phyloP scores from a whole-genome alignment of 2,113 vertebrate genomes.

The Thymallus thymallus region DNA sequence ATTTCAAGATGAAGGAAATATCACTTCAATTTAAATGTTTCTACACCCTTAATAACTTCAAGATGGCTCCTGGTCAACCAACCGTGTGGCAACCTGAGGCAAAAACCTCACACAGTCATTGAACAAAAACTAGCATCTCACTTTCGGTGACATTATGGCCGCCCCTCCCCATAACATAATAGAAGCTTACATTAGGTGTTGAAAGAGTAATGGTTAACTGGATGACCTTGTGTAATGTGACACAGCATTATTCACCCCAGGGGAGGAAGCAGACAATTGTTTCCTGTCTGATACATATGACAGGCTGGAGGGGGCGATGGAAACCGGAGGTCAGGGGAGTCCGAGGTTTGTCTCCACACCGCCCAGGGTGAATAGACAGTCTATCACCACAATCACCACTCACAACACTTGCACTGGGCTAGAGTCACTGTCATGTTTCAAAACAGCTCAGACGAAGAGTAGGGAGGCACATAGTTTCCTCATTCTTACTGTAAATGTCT shows the following conservation, averaged over 20 bases:
- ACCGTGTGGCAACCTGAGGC: background rate
- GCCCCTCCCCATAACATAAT: background rate
- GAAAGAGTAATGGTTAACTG: background rate
- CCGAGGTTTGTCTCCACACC: background rate
- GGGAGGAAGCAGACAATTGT: background rate
- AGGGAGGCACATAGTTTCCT: too few relatives aligned
- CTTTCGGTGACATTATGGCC: background rate
- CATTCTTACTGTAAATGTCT: background rate
- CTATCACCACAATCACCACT: background rate
- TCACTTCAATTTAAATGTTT: conserved; percentile 23
- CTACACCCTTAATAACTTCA: conserved; percentile 22
- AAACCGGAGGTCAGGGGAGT: background rate
- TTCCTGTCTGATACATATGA: conserved; percentile 2
- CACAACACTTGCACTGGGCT: background rate
- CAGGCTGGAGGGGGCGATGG: background rate
- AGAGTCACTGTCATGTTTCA: background rate
- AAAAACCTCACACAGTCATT: conserved; percentile 7
- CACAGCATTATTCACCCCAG: too few relatives aligned
- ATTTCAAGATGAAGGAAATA: conserved; percentile 29
- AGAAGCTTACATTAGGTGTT: background rate
- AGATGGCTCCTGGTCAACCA: conserved; percentile 3
- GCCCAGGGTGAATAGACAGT: background rate
- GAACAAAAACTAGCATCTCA: background rate
- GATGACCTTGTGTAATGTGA: background rate
- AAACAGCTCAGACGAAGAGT: background rate